phyloP scores from a whole-genome alignment of 2,113 vertebrate genomes.

The Mastomys coucha region DNA sequence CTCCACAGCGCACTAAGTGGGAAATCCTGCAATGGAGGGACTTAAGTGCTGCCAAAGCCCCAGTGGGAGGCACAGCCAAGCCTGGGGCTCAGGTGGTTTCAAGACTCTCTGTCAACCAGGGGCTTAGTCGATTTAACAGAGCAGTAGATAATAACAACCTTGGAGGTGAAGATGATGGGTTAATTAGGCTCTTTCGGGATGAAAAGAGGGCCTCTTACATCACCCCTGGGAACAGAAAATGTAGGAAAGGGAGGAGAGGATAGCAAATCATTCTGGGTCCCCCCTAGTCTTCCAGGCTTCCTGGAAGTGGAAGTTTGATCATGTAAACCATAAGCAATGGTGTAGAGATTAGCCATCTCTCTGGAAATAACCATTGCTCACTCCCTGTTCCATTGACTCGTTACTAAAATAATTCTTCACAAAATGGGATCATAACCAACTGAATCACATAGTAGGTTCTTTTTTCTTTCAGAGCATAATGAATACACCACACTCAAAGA shows the following conservation, averaged over 20 bases:
- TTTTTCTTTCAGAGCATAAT: background rate
- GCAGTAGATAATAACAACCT: conserved; percentile 40
- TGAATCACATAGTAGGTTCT: background rate
- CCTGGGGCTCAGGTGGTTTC: background rate
- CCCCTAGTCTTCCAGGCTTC: background rate
- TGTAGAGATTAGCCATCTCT: background rate
- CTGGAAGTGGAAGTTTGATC: background rate
- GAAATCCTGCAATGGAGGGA: background rate
- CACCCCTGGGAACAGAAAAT: background rate
- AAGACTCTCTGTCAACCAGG: background rate
- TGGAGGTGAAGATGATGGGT: conserved; percentile 32
- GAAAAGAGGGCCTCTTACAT: background rate
- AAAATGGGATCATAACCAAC: conserved; percentile 19
- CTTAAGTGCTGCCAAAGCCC: background rate
- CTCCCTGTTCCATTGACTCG: background rate
- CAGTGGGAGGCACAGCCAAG: conserved; percentile 9
- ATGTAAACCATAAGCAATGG: background rate
- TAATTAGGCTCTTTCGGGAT: conserved; percentile 22
- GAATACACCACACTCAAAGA: background rate
- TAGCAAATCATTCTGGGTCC: background rate
- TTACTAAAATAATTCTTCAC: background rate
- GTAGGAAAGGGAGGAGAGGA: background rate
- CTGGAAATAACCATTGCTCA: background rate
- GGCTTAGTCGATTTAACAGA: background rate
- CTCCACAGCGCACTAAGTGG: background rate